These are phyloP conservation scores for Ophion slaviceki DNA, from an alignment of 2,888 invertebrate species.

Conservation along the genomic window DNA sequence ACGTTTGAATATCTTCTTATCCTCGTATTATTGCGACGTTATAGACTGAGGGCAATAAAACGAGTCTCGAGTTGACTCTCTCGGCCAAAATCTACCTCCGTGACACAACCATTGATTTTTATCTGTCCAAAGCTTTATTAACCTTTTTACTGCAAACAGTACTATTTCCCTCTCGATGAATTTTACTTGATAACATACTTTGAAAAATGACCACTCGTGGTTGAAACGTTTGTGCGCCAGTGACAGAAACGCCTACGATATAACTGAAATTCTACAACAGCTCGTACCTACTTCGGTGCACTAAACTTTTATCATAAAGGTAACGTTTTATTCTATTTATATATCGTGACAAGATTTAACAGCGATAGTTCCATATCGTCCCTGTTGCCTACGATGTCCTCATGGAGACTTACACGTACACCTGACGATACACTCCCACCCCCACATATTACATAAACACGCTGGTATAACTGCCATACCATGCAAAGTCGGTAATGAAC, in stretches of 20 bases:
- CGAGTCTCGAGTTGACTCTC: neutral
- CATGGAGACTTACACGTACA: neutral
- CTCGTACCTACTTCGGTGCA: no score
- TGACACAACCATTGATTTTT: neutral
- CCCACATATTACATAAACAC: neutral
- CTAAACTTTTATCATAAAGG: no score
- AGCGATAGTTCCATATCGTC: neutral
- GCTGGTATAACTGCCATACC: neutral
- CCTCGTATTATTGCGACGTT: neutral
- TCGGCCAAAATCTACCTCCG: neutral
- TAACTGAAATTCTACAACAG: no score
- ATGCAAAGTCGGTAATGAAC: constrained; percentile 63
- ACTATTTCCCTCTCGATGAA: neutral
- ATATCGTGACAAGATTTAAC: neutral
- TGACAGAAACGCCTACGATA: no score
- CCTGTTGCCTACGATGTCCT: neutral
- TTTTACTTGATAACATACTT: neutral
- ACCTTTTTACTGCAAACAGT: neutral
- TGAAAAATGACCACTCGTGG: neutral
- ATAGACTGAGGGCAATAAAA: neutral
- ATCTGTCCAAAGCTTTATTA: neutral
- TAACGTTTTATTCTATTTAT: neutral
- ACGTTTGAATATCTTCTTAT: neutral
- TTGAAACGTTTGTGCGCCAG: neutral
- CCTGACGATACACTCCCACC: neutral